These are phyloP conservation scores for Paramisgurnus dabryanus DNA, from an alignment of 2,113 vertebrate genomes.

Conservation along the genomic window DNA sequence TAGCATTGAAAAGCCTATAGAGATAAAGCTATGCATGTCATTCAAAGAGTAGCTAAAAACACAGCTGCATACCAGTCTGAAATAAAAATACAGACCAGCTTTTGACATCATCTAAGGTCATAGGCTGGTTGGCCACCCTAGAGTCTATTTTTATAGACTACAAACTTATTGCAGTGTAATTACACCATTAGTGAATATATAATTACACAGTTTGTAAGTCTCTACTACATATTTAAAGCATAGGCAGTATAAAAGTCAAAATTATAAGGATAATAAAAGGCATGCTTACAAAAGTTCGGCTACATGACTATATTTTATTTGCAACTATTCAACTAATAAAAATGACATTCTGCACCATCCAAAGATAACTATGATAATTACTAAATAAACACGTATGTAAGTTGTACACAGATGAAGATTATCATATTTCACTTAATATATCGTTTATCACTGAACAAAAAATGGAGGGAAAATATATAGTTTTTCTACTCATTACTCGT, in stretches of 20 bases:
- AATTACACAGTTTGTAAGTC: slow-evolving; percentile 13
- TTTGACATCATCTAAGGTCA: slow-evolving; percentile 39
- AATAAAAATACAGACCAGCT: slow-evolving; percentile 23
- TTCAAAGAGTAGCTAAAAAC: background rate
- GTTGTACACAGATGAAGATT: no score
- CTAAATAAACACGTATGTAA: no score
- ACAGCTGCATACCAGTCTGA: background rate
- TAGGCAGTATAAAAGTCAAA: background rate
- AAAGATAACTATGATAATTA: no score
- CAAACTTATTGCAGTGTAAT: slow-evolving; percentile 28
- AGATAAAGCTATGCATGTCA: background rate
- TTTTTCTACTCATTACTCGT: no score
- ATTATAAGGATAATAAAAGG: slow-evolving; percentile 1
- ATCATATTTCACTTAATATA: no score
- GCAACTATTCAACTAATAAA: no score
- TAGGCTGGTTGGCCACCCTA: slow-evolving; percentile 13
- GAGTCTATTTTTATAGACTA: slow-evolving; percentile 51
- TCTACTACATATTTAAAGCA: background rate
- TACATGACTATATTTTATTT: no score
- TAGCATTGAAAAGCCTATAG: background rate
- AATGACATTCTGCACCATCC: no score
- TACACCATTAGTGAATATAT: slow-evolving; percentile 19
- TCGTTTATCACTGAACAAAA: no score
- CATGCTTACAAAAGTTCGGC: background rate
- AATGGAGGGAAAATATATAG: no score